Evolutionary conservation across 2,888 invertebrate genomes (phyloP).

Genomic region (Tethea ocularis): DNA sequence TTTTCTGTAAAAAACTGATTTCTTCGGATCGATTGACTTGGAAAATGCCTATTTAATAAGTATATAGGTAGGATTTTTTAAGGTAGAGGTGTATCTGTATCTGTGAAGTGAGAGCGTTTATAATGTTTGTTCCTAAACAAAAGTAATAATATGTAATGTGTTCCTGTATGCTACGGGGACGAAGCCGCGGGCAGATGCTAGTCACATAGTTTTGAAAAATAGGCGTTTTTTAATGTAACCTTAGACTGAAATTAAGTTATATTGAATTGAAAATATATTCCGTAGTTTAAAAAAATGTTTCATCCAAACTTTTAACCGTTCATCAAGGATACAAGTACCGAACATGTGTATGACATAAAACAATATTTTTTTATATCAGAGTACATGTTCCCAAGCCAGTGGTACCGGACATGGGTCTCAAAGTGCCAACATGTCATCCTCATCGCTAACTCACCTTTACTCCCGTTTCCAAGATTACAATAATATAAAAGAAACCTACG

Average conservation of each 20-base stretch:
- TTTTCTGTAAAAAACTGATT: no score
- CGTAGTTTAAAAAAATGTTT: background rate
- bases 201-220: no score
- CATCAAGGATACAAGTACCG: constrained; percentile 19
- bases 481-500: constrained; percentile 37
- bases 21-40: no score
- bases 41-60: no score
- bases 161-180: no score
- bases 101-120: no score
- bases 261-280: background rate
- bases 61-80: no score
- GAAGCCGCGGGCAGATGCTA: no score
- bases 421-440: constrained; percentile 49
- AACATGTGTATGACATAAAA: constrained; percentile 30
- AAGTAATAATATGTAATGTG: no score
- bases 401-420: constrained; percentile 63
- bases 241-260: background rate
- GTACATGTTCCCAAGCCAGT: constrained; percentile 53
- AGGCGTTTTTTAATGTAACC: no score
- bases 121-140: no score
- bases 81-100: no score
- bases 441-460: constrained; percentile 62
- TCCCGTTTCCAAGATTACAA: constrained; percentile 58
- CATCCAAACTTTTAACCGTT: constrained; percentile 20
- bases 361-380: constrained; percentile 57